Evolutionary conservation across 2,797 vertebrate genomes (phyloP), one percentile per base, ranked within the genome.

Genomic region (Alfaro cultratus): DNA sequence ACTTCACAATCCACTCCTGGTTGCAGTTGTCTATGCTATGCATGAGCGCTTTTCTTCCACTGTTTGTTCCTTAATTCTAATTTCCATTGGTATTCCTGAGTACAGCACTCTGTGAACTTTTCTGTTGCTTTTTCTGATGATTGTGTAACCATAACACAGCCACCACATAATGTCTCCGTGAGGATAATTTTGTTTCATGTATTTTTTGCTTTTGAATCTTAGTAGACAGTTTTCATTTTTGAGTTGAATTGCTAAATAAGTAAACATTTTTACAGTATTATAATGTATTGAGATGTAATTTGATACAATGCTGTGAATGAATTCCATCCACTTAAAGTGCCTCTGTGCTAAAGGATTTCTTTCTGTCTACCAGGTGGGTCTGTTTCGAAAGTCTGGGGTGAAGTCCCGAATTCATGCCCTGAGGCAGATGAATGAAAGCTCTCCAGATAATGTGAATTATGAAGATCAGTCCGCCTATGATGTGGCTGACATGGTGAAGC

Each of bases 401-500:
- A 99, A 99, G 92, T 99, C 98, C 80, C 96, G 98, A 84, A 99
- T 99, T 93, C 98, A 98, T 70, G 96, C 98, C 64, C 92, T 99
- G 4, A 96, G 98, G 72, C 98, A 99, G 85, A 97, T 99, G 97
- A 99, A 98, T 0, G 98, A 99, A 92, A 96, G 62, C 87, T 98
- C 96, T 78, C 97, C 98, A 13, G 97, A 98, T 76, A 96, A 97
- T 0, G 97, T 99, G 83, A 96, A 89, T 95, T 99, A 99, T 23
- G 97, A 99, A 72, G 98, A 98, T 76, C 98, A 99, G 83, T 99
- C 98, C 0, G 98, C 98, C 0, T 99, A 99, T 0, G 98, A 99
- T 45, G 98, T 99, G 85, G 98, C 98, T 0, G 98, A 99, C 85
- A 99, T 99, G 98, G 97, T 99, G 75, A 99, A 99, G 83, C 98